Evolutionary conservation across 2,797 vertebrate genomes (phyloP), one percentile per base, ranked within the genome.

Genomic region (Catostomus latipinnis): DNA sequence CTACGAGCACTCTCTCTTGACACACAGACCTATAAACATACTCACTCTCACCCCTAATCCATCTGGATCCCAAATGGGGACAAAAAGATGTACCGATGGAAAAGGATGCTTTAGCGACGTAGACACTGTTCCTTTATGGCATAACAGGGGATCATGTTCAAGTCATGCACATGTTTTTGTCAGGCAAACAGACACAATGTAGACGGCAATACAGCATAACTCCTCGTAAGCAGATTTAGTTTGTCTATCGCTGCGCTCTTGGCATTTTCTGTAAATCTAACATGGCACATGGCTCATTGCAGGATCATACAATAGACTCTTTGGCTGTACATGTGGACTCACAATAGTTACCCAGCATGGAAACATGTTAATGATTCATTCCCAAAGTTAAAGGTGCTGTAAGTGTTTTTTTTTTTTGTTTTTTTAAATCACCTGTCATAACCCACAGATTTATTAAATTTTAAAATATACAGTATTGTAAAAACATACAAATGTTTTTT

Each of bases 21-120:
- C 57, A 49, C 79, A 67, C 46, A 72, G 68, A 73, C 74, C 58
- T 58, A n/a, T 53, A 67, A 57, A 76, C 54, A 53, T 45, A 76
- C 53, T 68, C 48, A 13, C 12, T 5, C 14, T 18, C 71, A 14
- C 22, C 45, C 60, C 87, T 81, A 82, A 88, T 86, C 82, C 84
- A 77, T 57, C 80, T 54, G 53, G 53, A n/a, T 54, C 1, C 76
- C 74, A 82, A 71, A 49, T 77, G 75, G 34, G 78, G 81, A 84
- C 11, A n/a, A 69, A 53, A 75, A 77, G 82, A 84, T 80, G 0
- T 4, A 54, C 13, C 12, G 5, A 9, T 54, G 53, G 8, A 12
- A 53, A 53, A 13, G 13, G 5, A n/a, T 12, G n/a, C 53, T 52
- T 52, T 11, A 52, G 50, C 50, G 11, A 8, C n/a, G 6, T 13